phyloP scores from a whole-genome alignment of 2,797 vertebrate genomes.

The Hafferia zeledoni region DNA sequence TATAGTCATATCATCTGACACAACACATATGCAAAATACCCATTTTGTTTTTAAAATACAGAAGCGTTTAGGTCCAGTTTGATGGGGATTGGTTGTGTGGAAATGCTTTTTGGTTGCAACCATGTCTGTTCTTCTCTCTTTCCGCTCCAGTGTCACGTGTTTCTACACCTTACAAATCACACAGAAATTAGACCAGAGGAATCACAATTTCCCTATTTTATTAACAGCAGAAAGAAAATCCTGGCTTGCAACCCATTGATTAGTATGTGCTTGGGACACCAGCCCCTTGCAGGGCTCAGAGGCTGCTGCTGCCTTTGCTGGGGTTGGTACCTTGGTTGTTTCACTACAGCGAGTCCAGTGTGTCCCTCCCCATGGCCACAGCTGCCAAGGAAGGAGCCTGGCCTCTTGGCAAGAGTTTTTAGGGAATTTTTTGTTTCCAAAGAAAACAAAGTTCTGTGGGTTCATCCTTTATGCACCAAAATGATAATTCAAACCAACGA shows the following conservation, averaged over 20 bases:
- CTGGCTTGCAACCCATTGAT: not conserved
- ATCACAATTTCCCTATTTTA: not conserved
- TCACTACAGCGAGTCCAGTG: rapidly evolving
- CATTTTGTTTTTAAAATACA: conserved; percentile 64
- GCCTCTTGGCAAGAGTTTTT: not conserved
- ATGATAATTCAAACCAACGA: not conserved
- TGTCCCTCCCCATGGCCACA: not conserved
- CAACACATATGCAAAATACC: not conserved
- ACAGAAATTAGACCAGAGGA: not conserved
- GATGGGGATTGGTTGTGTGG: not conserved
- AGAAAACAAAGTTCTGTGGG: not conserved
- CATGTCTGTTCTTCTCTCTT: not conserved
- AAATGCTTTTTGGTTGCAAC: conserved; percentile 38
- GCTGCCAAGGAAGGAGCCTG: rapidly evolving
- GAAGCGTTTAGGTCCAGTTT: not conserved
- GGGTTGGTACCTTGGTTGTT: not conserved
- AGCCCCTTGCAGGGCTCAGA: conserved; percentile 1
- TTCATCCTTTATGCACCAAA: conserved; percentile 4
- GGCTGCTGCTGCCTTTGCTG: not conserved
- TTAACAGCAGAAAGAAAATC: not conserved
- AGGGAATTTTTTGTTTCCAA: not conserved
- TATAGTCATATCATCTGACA: conserved; percentile 57
- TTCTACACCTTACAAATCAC: not conserved
- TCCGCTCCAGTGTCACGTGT: not conserved
- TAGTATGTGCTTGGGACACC: not conserved